Evolutionary conservation across 2,797 vertebrate genomes (phyloP).

Genomic region (Hipposideros larvatus): DNA sequence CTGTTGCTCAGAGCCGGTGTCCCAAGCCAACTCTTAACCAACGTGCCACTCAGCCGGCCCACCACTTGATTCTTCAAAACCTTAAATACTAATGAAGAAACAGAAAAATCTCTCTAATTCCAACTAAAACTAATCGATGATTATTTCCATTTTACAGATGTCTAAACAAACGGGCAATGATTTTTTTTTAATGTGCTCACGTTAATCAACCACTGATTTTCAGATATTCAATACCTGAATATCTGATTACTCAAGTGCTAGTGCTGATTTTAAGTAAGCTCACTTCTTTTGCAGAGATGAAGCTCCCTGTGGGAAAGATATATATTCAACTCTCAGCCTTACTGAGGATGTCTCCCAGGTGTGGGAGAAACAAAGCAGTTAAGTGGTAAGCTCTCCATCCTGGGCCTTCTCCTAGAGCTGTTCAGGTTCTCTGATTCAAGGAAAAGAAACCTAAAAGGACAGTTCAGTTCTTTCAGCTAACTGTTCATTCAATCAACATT

Average conservation of each 20-base stretch:
- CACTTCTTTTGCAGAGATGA: background rate
- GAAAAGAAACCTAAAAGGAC: conserved; percentile 39
- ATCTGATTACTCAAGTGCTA: background rate
- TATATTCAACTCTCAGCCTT: background rate
- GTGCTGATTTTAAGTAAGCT: conserved; percentile 23
- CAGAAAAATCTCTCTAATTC: background rate
- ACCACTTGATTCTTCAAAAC: background rate
- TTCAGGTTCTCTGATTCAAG: background rate
- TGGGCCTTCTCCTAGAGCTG: background rate
- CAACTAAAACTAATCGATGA: conserved; percentile 18
- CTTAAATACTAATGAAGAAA: conserved; percentile 42
- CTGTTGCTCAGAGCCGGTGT: too few relatives aligned
- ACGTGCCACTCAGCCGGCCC: too few relatives aligned
- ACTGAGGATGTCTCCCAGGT: background rate
- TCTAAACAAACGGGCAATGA: conserved; percentile 22
- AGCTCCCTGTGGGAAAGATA: background rate
- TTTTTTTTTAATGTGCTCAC: background rate
- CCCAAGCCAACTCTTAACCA: too few relatives aligned
- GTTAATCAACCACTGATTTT: background rate
- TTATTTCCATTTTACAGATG: conserved; percentile 28
- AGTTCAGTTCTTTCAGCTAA: conserved; percentile 31
- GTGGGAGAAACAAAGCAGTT: conserved; percentile 6
- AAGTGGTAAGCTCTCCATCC: background rate
- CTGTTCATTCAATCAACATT: background rate
- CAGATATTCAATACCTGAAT: background rate